Evolutionary conservation across 2,888 invertebrate species (phyloP).

Genomic region (Caenorhabditis sulstoni): DNA sequence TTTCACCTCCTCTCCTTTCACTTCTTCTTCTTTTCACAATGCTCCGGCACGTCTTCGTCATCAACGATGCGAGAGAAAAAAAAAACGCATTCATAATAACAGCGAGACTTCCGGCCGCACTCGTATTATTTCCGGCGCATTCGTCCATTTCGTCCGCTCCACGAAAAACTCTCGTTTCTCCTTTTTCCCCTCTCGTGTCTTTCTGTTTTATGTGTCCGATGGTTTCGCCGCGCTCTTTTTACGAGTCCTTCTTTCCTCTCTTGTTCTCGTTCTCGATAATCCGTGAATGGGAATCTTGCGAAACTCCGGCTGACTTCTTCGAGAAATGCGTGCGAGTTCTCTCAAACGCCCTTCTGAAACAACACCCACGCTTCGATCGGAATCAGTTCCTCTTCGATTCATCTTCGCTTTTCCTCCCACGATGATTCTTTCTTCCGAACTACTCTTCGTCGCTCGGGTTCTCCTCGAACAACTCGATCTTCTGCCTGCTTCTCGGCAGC

Average conservation of each 20-base stretch:
- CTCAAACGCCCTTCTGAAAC: no score
- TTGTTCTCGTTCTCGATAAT: constrained; percentile 1
- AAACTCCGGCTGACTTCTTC: no score
- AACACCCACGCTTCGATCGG: no score
- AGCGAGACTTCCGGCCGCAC: constrained; percentile 33
- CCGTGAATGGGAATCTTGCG: no score
- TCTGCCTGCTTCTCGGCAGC: not conserved
- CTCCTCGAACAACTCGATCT: not conserved
- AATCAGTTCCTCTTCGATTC: no score
- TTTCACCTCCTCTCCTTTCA: not conserved
- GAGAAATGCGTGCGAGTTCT: no score
- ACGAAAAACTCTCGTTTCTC: constrained; percentile 30
- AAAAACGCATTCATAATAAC: constrained; percentile 58
- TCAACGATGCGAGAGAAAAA: constrained; percentile 41
- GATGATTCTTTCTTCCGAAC: no score
- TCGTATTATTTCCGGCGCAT: constrained; percentile 57
- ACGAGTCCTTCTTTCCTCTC: constrained; percentile 25
- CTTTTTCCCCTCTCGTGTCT: not conserved
- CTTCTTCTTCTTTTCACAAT: not conserved
- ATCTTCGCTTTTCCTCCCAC: no score
- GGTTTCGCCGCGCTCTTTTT: constrained; percentile 45
- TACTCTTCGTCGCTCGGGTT: no score
- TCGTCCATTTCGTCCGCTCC: constrained; percentile 32
- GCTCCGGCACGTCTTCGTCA: no score
- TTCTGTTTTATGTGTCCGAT: constrained; percentile 51